Percentiles rank a stretch among this genome's conserved stretches.
Conservation (phyloP, 2,113 vertebrate species). For the Corynorhinus townsendii region DNA sequence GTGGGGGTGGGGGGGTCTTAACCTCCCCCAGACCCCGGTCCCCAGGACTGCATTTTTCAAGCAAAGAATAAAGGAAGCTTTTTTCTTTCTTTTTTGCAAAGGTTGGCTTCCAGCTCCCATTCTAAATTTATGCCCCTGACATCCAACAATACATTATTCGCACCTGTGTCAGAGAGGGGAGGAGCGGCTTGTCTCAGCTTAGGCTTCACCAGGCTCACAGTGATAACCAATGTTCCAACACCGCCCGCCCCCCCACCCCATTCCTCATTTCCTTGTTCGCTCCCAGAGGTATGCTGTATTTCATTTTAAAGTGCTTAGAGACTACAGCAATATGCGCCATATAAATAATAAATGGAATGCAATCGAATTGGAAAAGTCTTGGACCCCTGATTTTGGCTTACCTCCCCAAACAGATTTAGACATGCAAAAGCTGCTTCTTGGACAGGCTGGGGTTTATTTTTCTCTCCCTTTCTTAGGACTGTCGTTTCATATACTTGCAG, state of each 20-base stretch:
- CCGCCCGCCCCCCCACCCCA: not conserved
- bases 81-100: not conserved
- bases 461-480: not conserved
- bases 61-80: constrained; percentile 20
- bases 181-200: not conserved
- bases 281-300: constrained; percentile 51
- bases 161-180: constrained; percentile 34
- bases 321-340: constrained; percentile 30
- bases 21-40: not conserved
- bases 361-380: constrained; percentile 27
- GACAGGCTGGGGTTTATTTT: not conserved
- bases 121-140: not conserved
- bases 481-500: constrained; percentile 3
- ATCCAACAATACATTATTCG: not conserved
- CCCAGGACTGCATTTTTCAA: not conserved
- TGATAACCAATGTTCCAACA: not conserved
- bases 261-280: constrained; percentile 53
- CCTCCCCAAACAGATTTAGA: constrained; percentile 55
- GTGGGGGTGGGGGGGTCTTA: not conserved
- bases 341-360: constrained; percentile 67
- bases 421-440: constrained; percentile 27
- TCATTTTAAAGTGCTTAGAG: constrained; percentile 49
- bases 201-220: not conserved
- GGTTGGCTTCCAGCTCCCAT: not conserved
- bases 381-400: constrained; percentile 42